Evolutionary conservation across 2,113 vertebrate genomes (phyloP).

Genomic region (Meriones unguiculatus): DNA sequence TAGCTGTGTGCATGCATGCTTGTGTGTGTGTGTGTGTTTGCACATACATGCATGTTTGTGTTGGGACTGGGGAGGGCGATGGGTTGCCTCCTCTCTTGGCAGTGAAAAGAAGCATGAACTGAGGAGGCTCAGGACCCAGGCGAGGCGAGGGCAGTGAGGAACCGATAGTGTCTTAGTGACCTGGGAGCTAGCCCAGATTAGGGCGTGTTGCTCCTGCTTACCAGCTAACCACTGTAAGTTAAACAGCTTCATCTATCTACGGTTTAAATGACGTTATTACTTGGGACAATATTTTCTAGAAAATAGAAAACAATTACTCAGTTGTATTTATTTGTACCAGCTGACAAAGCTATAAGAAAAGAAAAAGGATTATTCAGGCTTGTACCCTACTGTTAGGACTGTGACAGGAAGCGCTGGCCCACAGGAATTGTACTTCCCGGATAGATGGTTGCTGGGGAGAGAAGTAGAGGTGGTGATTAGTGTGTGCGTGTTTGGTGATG

Average conservation of each 20-base stretch:
- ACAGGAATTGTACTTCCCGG: background rate
- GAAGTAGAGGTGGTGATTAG: rapidly evolving
- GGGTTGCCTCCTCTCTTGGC: background rate
- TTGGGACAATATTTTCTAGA: background rate
- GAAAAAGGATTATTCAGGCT: background rate
- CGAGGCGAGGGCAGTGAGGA: background rate
- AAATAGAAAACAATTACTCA: conserved; percentile 37
- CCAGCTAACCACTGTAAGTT: background rate
- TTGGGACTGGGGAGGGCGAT: no score
- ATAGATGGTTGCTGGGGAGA: background rate
- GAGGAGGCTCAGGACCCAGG: background rate
- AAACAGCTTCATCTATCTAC: background rate
- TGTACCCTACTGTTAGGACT: background rate
- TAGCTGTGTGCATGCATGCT: background rate
- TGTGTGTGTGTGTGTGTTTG: background rate
- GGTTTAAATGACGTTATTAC: conserved; percentile 4
- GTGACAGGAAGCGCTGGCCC: background rate
- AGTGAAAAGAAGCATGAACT: rapidly evolving
- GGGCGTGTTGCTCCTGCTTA: background rate
- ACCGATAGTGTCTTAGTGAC: background rate
- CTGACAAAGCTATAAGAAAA: conserved; percentile 43
- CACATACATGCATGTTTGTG: background rate
- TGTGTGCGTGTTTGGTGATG: no score
- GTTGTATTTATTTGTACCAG: conserved; percentile 36
- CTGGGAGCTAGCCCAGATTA: background rate